Evolutionary conservation across 92 coral and sea anemone genomes (phyloP).

Genomic region (Bergia puertoricense): DNA sequence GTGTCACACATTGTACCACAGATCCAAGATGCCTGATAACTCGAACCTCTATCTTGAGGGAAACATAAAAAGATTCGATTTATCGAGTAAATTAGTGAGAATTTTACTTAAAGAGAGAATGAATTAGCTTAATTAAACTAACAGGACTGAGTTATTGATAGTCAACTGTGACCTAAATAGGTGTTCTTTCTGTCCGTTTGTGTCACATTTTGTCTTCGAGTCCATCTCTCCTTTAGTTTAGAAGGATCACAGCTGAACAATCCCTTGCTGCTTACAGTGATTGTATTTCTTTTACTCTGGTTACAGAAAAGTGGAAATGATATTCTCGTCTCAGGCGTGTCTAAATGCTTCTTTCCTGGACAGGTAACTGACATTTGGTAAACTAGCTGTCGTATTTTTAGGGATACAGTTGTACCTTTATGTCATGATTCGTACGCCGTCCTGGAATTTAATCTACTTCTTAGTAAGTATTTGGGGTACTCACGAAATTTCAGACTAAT

Average conservation of each 20-base stretch:
- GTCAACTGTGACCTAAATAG: too few species aligned
- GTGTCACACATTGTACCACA: too few species aligned
- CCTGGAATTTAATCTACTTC: too few species aligned
- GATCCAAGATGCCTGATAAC: too few species aligned
- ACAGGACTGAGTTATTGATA: too few species aligned
- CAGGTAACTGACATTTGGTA: neutral
- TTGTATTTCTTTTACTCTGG: neutral
- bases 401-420: neutral
- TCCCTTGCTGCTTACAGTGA: neutral
- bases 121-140: too few species aligned
- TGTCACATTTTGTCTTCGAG: neutral
- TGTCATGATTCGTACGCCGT: neutral
- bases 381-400: neutral
- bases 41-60: too few species aligned
- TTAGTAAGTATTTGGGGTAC: too few species aligned
- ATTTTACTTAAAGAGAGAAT: too few species aligned
- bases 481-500: too few species aligned
- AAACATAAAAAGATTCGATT: too few species aligned
- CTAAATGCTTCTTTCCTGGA: constrained; percentile 36
- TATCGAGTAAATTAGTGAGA: too few species aligned
- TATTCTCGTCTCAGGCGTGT: constrained; percentile 41
- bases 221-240: neutral
- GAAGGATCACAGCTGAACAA: neutral
- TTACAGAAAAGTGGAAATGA: constrained; percentile 29
- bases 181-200: neutral